Conservation (phyloP, 2,113 vertebrate species). For the Circaetus gallicus region DNA sequence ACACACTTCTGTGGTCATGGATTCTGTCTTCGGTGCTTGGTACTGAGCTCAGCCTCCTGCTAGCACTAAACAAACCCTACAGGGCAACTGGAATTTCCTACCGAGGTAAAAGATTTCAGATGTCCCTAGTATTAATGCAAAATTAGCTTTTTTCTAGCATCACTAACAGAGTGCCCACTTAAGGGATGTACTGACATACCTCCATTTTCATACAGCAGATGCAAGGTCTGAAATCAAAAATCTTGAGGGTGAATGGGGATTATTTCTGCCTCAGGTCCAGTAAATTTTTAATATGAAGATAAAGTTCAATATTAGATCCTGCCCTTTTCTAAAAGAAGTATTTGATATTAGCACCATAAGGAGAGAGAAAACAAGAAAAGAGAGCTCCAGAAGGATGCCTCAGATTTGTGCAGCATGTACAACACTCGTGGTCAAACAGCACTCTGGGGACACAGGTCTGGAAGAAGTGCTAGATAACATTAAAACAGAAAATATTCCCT, state of each 20-base stretch:
- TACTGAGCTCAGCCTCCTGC: background rate
- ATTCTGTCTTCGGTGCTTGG: background rate
- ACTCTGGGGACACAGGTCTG: background rate
- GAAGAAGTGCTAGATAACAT: background rate
- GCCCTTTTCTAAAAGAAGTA: background rate
- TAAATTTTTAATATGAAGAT: background rate
- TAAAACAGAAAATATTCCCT: background rate
- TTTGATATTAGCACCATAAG: background rate
- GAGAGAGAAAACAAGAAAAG: background rate
- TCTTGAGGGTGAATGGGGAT: background rate
- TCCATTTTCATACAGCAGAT: background rate
- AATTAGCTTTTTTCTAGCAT: background rate
- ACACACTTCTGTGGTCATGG: background rate
- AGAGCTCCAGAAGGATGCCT: background rate
- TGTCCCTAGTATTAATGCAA: background rate
- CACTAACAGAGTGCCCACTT: background rate
- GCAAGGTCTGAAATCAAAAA: background rate
- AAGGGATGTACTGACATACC: background rate
- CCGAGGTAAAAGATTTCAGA: background rate
- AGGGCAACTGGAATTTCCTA: background rate
- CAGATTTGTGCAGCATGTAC: background rate
- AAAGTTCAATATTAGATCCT: background rate
- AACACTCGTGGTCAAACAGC: background rate
- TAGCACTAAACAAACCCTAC: background rate
- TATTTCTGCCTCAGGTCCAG: background rate